Evolutionary conservation across 2,888 invertebrate species (phyloP), one percentile per base, ranked within the genome.

Genomic region (Choreutis nemorana): DNA sequence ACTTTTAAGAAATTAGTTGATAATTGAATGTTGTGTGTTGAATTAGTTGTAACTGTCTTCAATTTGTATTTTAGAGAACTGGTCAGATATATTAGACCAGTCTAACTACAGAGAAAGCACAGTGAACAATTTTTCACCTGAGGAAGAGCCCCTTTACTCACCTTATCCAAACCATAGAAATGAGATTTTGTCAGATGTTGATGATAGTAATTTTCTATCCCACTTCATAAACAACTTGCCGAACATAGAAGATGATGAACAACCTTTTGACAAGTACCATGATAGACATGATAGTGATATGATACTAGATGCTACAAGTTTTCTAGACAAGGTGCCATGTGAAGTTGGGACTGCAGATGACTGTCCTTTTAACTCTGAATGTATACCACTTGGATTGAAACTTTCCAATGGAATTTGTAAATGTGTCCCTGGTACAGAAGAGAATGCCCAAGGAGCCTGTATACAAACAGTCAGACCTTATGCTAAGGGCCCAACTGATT

Each of bases 311-410:
- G 81, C 79, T 5, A 57, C 67, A 2, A 79, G 63, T 33, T 81
- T 72, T 44, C 52, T 77, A 23, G 67, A 80, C 26, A 80, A 81
- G 39, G 65, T 80, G 7, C 61, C 81, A 3, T 90, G 90, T 62
- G 82, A 84, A 55, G 68, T 84, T 12, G 86, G 83, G 7, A 50
- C 63, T n/a, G 52, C 59, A 1, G 78, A 59, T 27, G 71, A 81
- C 28, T 92, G 92, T 48, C 82, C 82, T 1, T 67, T 72, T 13
- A 87, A 90, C 55, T 87, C 91, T 54, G 82, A 87, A 43, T 93
- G 93, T 54, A 64, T 86, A 28, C 72, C 72, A 0, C 27, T 77
- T 6, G 63, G 66, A 1, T 34, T 65, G 0, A 85, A 87, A 50
- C 70, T 83, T 2, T 67, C 84, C 22, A 83, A 83, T 41, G 90